phyloP scores from a whole-genome alignment of 1,140 invertebrate genomes.

The Chymomyza costata region DNA sequence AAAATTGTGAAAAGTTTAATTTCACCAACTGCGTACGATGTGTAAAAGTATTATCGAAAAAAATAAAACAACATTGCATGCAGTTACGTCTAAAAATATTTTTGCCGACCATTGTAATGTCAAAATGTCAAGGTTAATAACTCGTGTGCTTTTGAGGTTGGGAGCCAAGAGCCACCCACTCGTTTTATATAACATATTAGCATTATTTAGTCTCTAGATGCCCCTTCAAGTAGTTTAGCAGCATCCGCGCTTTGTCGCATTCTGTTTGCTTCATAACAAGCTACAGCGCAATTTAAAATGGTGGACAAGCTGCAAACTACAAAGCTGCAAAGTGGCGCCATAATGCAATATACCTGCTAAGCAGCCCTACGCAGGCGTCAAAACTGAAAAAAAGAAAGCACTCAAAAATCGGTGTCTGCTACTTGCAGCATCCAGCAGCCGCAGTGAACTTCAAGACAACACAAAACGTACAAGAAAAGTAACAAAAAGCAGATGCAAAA shows the following conservation, averaged over 20 bases:
- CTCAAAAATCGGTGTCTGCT: too few relatives aligned
- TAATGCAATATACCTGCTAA: background rate
- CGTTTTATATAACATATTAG: too few relatives aligned
- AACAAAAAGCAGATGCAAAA: constrained; percentile 14
- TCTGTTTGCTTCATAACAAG: constrained; percentile 68
- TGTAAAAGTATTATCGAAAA: too few relatives aligned
- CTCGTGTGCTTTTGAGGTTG: too few relatives aligned
- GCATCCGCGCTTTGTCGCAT: constrained; percentile 43
- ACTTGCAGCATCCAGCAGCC: background rate
- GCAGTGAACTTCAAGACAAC: constrained; percentile 13
- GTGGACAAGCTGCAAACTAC: constrained; percentile 40
- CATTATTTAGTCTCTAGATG: too few relatives aligned
- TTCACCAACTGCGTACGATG: too few relatives aligned
- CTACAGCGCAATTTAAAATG: constrained; percentile 59
- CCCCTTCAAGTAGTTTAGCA: constrained; percentile 5
- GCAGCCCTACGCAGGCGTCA: constrained; percentile 37
- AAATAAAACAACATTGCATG: too few relatives aligned
- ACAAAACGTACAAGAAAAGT: constrained; percentile 26
- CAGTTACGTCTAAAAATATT: too few relatives aligned
- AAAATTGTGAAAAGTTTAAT: too few relatives aligned
- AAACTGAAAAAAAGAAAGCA: constrained; percentile 25
- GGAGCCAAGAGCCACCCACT: too few relatives aligned
- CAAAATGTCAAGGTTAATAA: too few relatives aligned
- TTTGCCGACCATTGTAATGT: too few relatives aligned
- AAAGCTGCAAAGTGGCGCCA: constrained; percentile 50